These are phyloP conservation scores for Montipora capricornis DNA, from an alignment of 64 coral and sea anemone species.

Conservation along the genomic window DNA sequence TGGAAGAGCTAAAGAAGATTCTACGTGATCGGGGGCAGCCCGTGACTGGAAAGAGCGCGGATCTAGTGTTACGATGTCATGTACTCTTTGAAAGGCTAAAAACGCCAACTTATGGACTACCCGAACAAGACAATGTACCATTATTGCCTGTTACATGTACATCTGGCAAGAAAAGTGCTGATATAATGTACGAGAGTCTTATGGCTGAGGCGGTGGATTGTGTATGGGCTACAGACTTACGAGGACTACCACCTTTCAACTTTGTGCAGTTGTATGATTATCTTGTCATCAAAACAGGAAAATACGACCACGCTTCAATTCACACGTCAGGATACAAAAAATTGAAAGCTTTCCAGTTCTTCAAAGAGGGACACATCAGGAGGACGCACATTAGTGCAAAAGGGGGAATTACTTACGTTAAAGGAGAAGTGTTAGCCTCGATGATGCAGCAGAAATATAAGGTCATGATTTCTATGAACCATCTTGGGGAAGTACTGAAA, in stretches of 20 bases:
- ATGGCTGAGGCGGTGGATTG: neutral
- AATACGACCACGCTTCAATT: conserved; percentile 41
- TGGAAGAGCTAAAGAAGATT: conserved; percentile 54
- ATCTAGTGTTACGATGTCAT: conserved; percentile 18
- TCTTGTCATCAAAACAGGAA: conserved; percentile 53
- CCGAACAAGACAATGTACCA: conserved; percentile 14
- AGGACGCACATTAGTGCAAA: conserved; percentile 10
- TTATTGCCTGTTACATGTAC: neutral
- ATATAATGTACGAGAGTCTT: no score
- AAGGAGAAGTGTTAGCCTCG: conserved; percentile 26
- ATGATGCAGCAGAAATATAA: conserved; percentile 39
- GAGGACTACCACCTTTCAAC: conserved; percentile 39
- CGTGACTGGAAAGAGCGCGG: conserved; percentile 30
- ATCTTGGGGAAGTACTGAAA: conserved; percentile 13
- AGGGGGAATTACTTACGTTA: conserved; percentile 2
- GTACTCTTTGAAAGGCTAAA: conserved; percentile 3
- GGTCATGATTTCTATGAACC: neutral
- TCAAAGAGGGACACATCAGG: conserved; percentile 60
- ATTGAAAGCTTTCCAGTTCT: conserved; percentile 62
- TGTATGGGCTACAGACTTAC: conserved; percentile 37
- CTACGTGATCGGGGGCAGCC: conserved; percentile 45
- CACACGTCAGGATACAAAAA: conserved; percentile 46
- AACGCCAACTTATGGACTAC: neutral
- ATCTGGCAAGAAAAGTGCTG: no score
- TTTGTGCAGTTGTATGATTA: conserved; percentile 56